Evolutionary conservation across 2,113 vertebrate species (phyloP).

Genomic region (Peucedramus taeniatus): DNA sequence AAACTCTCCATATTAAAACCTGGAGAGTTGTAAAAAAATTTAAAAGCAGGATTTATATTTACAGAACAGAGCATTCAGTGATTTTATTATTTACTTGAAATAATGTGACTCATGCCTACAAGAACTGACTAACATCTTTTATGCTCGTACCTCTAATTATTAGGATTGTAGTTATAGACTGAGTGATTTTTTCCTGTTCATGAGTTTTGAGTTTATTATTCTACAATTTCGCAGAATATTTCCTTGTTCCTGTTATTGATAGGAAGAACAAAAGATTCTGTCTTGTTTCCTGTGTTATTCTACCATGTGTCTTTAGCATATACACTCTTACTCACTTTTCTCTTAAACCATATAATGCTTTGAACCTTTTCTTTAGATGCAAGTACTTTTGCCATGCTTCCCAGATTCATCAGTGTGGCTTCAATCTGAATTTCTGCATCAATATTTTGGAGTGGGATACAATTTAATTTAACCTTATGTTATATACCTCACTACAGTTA

Average conservation of each 20-base stretch:
- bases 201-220: background rate
- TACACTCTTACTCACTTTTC: background rate
- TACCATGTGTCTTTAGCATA: background rate
- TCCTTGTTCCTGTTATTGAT: slow-evolving; percentile 7
- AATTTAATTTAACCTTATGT: background rate
- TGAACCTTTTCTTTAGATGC: background rate
- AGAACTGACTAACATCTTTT: background rate
- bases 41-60: background rate
- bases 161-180: background rate
- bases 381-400: background rate
- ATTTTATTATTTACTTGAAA: background rate
- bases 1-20: too few species aligned
- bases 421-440: background rate
- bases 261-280: background rate
- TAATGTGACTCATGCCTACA: background rate
- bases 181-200: background rate
- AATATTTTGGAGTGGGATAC: background rate
- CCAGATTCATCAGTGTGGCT: background rate
- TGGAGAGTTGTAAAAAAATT: background rate
- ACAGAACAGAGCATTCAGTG: background rate
- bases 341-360: background rate
- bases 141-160: background rate
- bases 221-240: background rate
- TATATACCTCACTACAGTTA: background rate
- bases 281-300: background rate